A percentile compares a stretch with the other conserved stretches of the same genome.
Evolutionary conservation across 2,888 invertebrate species (phyloP).

Genomic region (Perizoma affinitatum): DNA sequence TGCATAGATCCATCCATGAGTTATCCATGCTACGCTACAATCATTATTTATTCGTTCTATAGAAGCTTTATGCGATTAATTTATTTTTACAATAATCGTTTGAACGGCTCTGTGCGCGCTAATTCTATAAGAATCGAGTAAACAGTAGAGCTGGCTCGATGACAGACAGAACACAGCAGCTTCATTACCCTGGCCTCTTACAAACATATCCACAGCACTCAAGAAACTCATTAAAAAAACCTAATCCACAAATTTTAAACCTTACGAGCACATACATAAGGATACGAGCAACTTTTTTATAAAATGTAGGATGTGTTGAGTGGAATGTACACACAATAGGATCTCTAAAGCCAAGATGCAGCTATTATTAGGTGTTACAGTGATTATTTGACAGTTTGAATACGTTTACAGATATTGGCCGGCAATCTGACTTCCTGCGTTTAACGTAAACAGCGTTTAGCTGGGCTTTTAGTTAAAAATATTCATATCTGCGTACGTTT

Average conservation of each 20-base stretch:
- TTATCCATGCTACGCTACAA: background rate
- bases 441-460: constrained; percentile 78
- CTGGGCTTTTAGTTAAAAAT: constrained; percentile 59
- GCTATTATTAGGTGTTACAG: constrained; percentile 82
- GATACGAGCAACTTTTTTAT: constrained; percentile 24
- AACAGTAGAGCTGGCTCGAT: constrained; percentile 66
- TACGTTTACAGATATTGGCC: constrained; percentile 82
- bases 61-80: constrained; percentile 48
- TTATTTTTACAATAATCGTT: constrained; percentile 56
- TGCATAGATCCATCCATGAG: too few species aligned
- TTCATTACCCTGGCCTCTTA: constrained; percentile 67
- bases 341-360: constrained; percentile 73
- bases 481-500: constrained; percentile 60
- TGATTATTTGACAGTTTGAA: constrained; percentile 84
- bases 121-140: constrained; percentile 63
- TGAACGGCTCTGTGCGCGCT: constrained; percentile 57
- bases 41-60: constrained; percentile 42
- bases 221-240: constrained; percentile 68
- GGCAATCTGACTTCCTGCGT: constrained; percentile 82
- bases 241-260: constrained; percentile 45
- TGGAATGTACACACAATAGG: constrained; percentile 67
- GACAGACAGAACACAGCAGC: constrained; percentile 72
- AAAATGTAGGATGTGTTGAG: constrained; percentile 45
- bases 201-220: constrained; percentile 64
- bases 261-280: constrained; percentile 38